Conservation (phyloP, 2,797 vertebrate genomes). For the Fistularia tabacaria region DNA sequence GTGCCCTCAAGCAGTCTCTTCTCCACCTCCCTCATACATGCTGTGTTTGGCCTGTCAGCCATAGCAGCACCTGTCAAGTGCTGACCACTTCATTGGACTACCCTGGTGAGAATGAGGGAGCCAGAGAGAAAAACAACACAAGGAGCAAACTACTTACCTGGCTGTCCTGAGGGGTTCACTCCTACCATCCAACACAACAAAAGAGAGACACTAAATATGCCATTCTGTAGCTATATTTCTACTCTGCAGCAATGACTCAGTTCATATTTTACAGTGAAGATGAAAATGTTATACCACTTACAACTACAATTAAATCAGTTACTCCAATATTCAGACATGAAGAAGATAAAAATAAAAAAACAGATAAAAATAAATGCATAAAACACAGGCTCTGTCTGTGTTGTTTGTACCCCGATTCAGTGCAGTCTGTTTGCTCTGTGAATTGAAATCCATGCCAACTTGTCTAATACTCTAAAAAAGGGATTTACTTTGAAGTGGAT, state of each 20-base stretch:
- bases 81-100: slow-evolving; percentile 75
- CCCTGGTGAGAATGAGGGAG: slow-evolving; percentile 24
- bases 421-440: no score
- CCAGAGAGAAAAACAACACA: slow-evolving; percentile 15
- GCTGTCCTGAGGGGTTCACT: slow-evolving; percentile 28
- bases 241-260: neutral
- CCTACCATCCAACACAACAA: slow-evolving; percentile 4
- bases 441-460: no score
- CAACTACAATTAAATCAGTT: no score
- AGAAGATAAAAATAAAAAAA: no score
- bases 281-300: neutral
- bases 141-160: slow-evolving; percentile 27
- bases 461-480: no score
- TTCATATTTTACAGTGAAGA: neutral
- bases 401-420: no score
- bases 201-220: neutral
- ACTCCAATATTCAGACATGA: no score
- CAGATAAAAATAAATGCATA: no score
- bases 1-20: slow-evolving; percentile 46
- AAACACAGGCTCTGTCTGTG: no score
- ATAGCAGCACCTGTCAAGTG: slow-evolving; percentile 69
- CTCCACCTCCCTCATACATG: slow-evolving; percentile 11
- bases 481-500: no score
- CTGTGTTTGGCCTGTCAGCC: slow-evolving; percentile 66
- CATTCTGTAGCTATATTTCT: neutral